Evolutionary conservation across 2,113 vertebrate species (phyloP).

Genomic region (Mormyrus iriodes): DNA sequence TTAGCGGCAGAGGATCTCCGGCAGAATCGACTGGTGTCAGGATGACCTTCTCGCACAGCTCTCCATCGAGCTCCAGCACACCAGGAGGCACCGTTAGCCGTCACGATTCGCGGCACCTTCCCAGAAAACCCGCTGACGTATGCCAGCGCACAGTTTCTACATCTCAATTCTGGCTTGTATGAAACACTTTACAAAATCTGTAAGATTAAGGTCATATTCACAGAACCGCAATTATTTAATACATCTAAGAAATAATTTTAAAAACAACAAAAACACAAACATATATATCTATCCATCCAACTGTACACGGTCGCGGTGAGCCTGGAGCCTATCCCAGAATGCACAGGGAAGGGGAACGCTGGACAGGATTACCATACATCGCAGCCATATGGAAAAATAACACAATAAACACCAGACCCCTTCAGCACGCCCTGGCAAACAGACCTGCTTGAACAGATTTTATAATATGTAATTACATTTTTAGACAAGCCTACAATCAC

Average conservation of each 20-base stretch:
- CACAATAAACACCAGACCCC: neutral
- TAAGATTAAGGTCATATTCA: neutral
- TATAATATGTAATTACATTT: neutral
- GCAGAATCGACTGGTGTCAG: neutral
- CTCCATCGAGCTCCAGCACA: neutral
- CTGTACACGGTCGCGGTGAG: neutral
- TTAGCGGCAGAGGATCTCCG: constrained; percentile 1
- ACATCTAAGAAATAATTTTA: neutral
- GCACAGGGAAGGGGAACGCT: neutral
- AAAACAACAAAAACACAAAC: neutral
- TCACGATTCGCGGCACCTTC: neutral
- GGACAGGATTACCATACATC: neutral
- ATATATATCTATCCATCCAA: neutral
- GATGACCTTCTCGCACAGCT: neutral
- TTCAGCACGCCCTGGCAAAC: neutral
- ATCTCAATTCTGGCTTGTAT: neutral
- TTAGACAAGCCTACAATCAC: neutral
- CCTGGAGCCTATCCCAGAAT: neutral
- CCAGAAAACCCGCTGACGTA: neutral
- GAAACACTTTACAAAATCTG: neutral
- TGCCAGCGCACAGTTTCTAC: neutral
- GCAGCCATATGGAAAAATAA: neutral
- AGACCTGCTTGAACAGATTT: neutral
- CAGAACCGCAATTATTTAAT: neutral
- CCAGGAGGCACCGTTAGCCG: neutral